phyloP scores from a whole-genome alignment of 2,113 vertebrate genomes.

The Taxidea taxus region DNA sequence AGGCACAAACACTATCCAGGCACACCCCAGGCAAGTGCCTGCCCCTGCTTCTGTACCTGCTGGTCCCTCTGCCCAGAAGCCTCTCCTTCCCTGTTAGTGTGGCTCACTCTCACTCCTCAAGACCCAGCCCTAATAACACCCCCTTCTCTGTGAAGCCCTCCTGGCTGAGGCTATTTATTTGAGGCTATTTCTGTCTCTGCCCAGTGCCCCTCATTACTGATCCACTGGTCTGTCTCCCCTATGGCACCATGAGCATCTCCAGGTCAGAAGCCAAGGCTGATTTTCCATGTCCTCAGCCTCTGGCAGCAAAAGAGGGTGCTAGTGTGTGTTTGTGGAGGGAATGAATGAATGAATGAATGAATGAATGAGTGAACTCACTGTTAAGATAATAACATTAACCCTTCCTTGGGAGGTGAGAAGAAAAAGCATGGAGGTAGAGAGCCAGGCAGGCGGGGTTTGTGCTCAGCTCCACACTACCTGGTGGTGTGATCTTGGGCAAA shows the following conservation, averaged over 20 bases:
- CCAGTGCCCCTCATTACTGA: background rate
- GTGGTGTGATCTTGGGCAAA: background rate
- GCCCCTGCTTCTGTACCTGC: background rate
- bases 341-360: background rate
- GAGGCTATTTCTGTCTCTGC: background rate
- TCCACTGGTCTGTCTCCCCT: background rate
- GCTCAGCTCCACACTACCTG: background rate
- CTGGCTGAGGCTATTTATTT: background rate
- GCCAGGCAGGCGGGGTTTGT: background rate
- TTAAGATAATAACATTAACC: background rate
- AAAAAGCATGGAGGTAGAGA: background rate
- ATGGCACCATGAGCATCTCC: fast-evolving
- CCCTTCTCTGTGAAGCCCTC: background rate
- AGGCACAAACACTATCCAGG: background rate
- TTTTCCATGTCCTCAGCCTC: background rate
- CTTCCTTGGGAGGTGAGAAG: background rate
- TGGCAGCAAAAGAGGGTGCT: background rate
- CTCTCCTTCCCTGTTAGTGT: background rate
- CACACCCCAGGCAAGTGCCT: background rate
- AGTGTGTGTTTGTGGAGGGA: background rate
- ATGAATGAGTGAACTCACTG: background rate
- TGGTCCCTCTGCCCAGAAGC: too few relatives aligned
- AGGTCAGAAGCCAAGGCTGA: background rate
- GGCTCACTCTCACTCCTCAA: background rate
- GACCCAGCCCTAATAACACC: background rate